Conservation (phyloP, 2,113 vertebrate species). For the Tympanuchus pallidicinctus region DNA sequence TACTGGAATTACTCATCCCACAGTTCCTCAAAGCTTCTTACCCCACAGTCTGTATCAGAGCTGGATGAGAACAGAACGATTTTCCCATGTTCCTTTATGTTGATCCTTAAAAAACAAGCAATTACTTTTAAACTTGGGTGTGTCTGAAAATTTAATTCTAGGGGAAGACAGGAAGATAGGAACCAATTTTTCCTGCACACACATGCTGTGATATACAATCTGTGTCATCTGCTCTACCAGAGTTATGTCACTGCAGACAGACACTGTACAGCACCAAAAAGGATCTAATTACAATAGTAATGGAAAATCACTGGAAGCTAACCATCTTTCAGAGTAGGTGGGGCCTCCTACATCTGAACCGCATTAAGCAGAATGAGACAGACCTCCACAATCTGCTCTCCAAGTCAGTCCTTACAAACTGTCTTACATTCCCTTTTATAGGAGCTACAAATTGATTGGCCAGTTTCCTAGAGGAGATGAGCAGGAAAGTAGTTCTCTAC, state of each 20-base stretch:
- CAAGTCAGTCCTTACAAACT: conserved; percentile 21
- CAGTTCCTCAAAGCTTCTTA: background rate
- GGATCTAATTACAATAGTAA: background rate
- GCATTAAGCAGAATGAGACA: conserved; percentile 25
- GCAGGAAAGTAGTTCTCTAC: background rate
- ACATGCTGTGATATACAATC: background rate
- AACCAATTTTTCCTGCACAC: background rate
- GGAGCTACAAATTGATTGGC: background rate
- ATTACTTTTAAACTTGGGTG: background rate
- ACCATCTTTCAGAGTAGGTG: conserved; percentile 28
- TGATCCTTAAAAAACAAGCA: background rate
- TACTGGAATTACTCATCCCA: conserved; percentile 1
- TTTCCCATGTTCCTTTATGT: background rate
- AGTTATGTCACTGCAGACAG: conserved; percentile 2
- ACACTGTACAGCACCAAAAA: background rate
- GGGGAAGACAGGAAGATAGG: background rate
- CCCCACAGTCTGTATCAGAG: background rate
- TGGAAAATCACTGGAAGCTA: conserved; percentile 45
- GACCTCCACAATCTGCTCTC: conserved; percentile 43
- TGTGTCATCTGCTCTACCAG: background rate
- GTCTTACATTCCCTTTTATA: background rate
- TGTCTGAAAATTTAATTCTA: background rate
- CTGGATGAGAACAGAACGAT: background rate
- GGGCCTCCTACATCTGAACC: conserved; percentile 48
- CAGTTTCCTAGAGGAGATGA: background rate